Evolutionary conservation across 2,888 invertebrate genomes (phyloP).

Genomic region (Ptilodon capucinus): DNA sequence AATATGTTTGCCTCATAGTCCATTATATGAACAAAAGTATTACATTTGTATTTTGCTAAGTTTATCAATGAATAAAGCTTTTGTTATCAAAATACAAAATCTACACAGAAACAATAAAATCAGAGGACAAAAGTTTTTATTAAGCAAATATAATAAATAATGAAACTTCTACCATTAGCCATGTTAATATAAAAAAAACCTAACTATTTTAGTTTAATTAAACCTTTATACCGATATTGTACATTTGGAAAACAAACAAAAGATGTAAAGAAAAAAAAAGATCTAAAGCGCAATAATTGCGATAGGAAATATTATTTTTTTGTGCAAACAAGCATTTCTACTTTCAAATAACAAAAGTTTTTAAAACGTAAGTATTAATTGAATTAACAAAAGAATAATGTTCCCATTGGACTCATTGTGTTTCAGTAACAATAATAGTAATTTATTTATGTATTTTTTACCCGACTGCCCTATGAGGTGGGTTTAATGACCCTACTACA

Average conservation of each 20-base stretch:
- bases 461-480: too few species aligned
- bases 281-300: constrained; percentile 12
- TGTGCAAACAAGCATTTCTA: not conserved
- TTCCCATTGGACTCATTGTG: not conserved
- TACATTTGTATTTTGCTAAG: not conserved
- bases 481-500: too few species aligned
- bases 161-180: constrained; percentile 55
- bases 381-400: not conserved
- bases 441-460: too few species aligned
- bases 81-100: constrained; percentile 5
- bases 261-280: constrained; percentile 22
- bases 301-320: not conserved
- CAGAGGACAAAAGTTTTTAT: constrained; percentile 41
- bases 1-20: too few species aligned
- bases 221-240: constrained; percentile 16
- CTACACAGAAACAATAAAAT: constrained; percentile 45
- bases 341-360: not conserved
- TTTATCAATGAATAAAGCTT: not conserved
- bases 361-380: not conserved
- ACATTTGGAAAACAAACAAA: constrained; percentile 20
- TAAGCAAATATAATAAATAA: constrained; percentile 61
- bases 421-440: not conserved
- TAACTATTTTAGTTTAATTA: constrained; percentile 33
- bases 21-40: not conserved
- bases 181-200: constrained; percentile 48